Percentiles rank a stretch among this genome's conserved stretches.
Conservation (phyloP, 2,888 invertebrate species). For the Drosophila dives region DNA sequence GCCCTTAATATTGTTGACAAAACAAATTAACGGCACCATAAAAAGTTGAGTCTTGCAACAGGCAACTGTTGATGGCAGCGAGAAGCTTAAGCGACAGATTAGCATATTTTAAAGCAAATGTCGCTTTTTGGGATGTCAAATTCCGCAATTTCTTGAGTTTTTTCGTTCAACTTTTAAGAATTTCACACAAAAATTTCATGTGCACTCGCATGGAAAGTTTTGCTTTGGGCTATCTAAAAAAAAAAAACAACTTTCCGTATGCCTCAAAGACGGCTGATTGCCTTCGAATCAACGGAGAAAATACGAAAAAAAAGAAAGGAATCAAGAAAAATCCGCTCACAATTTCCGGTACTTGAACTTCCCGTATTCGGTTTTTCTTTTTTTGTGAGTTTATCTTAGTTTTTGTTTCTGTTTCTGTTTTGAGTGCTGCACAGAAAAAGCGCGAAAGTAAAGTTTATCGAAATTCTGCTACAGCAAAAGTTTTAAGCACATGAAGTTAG, state of each 20-base stretch:
- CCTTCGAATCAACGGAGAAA: slow-evolving; percentile 43
- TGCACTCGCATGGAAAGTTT: slow-evolving; percentile 36
- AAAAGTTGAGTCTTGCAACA: slow-evolving; percentile 40
- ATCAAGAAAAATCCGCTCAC: slow-evolving; percentile 43
- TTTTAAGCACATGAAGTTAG: slow-evolving; percentile 74
- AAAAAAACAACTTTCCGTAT: slow-evolving; percentile 36
- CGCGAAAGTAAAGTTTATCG: slow-evolving; percentile 54
- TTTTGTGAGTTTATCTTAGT: slow-evolving; percentile 17
- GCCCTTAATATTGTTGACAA: slow-evolving; percentile 56
- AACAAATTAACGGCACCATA: slow-evolving; percentile 66
- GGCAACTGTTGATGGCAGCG: slow-evolving; percentile 23
- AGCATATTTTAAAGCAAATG: slow-evolving; percentile 52
- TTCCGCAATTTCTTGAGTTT: background rate
- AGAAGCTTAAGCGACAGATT: slow-evolving; percentile 51
- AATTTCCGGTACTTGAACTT: slow-evolving; percentile 74
- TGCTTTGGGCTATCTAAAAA: slow-evolving; percentile 12
- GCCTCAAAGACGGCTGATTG: slow-evolving; percentile 57
- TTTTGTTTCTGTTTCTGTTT: slow-evolving; percentile 27
- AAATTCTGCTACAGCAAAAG: slow-evolving; percentile 65
- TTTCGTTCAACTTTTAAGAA: slow-evolving; percentile 14
- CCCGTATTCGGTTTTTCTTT: slow-evolving; percentile 7
- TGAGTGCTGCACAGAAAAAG: slow-evolving; percentile 35
- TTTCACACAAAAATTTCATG: slow-evolving; percentile 17
- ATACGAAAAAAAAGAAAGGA: slow-evolving; percentile 4
- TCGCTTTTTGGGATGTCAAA: slow-evolving; percentile 44